Conservation (phyloP, 2,113 vertebrate species). For the Stictonetta naevosa region DNA sequence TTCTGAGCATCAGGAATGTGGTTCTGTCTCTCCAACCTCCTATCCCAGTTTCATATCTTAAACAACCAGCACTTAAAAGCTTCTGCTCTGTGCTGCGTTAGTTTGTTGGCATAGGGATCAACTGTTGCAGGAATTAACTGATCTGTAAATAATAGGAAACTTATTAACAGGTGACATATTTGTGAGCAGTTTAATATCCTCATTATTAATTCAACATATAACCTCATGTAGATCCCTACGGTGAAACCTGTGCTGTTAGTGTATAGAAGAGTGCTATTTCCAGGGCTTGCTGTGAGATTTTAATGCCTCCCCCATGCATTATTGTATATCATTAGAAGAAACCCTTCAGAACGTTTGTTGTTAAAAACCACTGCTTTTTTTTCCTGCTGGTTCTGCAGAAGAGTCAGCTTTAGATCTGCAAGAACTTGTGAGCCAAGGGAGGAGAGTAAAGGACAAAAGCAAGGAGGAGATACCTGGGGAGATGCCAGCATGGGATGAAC, state of each 20-base stretch:
- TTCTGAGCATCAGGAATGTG: not conserved
- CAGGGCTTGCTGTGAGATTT: not conserved
- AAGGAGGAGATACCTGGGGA: not conserved
- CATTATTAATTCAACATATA: conserved; percentile 22
- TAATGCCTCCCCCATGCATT: not conserved
- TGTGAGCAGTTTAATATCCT: not conserved
- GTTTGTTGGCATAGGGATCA: not conserved
- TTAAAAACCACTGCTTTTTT: not conserved
- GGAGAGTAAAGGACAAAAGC: not conserved
- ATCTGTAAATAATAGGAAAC: not conserved
- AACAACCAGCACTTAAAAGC: not conserved
- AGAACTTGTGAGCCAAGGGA: not conserved
- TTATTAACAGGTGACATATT: conserved; percentile 36
- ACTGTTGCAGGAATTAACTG: not conserved
- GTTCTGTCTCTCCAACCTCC: not conserved
- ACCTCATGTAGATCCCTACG: not conserved
- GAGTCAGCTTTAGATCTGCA: not conserved
- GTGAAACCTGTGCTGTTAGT: not conserved
- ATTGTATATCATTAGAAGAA: not conserved
- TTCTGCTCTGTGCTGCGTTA: not conserved
- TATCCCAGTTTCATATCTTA: not conserved
- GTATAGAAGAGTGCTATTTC: not conserved
- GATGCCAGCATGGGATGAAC: not conserved
- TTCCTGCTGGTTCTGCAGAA: not conserved
- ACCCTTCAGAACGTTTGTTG: not conserved